phyloP scores from a whole-genome alignment of 2,797 vertebrate genomes.

The Poecile montanus region DNA sequence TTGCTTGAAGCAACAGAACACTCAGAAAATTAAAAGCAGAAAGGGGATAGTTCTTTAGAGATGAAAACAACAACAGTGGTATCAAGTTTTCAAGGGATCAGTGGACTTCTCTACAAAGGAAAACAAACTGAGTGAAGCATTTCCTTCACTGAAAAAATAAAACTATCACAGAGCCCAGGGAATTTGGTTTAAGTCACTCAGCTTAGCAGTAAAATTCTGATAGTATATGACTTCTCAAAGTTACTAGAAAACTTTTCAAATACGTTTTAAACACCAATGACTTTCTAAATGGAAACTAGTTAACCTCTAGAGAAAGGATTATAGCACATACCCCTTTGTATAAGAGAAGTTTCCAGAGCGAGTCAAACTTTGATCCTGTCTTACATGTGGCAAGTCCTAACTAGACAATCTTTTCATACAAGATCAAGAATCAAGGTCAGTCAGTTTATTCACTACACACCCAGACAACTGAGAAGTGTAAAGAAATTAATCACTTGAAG shows the following conservation, averaged over 20 bases:
- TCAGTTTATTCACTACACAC: neutral
- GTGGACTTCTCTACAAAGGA: neutral
- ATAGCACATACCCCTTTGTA: neutral
- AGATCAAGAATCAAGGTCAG: neutral
- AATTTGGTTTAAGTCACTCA: neutral
- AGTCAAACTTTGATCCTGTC: neutral
- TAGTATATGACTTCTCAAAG: neutral
- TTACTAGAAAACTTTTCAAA: neutral
- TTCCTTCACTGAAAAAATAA: neutral
- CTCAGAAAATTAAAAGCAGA: neutral
- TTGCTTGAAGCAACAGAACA: neutral
- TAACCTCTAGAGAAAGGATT: neutral
- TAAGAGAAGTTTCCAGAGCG: neutral
- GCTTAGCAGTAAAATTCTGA: neutral
- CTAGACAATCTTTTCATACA: neutral
- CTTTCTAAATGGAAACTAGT: neutral
- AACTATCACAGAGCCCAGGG: neutral
- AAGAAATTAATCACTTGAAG: neutral
- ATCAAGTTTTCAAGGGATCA: neutral
- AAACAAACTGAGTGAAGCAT: accelerated
- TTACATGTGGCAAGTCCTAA: neutral
- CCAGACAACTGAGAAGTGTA: neutral
- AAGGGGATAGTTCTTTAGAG: neutral
- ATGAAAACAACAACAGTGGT: neutral
- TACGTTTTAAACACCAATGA: neutral